Evolutionary conservation across 2,888 invertebrate species (phyloP).

Genomic region (Trichopoda pennipes): DNA sequence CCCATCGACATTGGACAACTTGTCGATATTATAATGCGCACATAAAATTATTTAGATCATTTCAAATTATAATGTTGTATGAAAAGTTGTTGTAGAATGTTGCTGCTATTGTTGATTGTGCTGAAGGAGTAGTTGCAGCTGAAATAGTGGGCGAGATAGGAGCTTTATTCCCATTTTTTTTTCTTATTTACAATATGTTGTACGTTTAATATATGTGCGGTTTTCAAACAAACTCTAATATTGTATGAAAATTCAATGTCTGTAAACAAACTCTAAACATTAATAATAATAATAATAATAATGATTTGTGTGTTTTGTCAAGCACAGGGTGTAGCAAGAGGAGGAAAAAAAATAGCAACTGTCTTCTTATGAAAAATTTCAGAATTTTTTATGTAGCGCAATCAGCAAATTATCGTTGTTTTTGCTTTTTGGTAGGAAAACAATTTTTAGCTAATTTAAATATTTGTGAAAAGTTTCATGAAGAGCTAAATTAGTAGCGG

Average conservation of each 20-base stretch:
- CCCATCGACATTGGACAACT: constrained; percentile 63
- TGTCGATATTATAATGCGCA: constrained; percentile 53
- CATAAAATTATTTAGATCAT: constrained; percentile 62
- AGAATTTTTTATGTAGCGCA: no score
- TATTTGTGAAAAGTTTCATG: no score
- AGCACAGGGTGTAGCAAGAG: neutral
- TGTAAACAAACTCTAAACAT: neutral
- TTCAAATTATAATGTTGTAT: constrained; percentile 43
- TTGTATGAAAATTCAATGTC: neutral
- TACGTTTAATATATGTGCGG: constrained; percentile 20
- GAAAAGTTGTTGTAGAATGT: neutral
- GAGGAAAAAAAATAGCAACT: neutral
- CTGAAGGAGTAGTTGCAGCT: neutral
- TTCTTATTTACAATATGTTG: constrained; percentile 19
- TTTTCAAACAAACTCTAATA: constrained; percentile 13
- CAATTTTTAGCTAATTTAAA: no score
- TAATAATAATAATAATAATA: constrained; percentile 6
- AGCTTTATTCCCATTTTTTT: constrained; percentile 32
- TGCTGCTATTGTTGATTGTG: neutral
- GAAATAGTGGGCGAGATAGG: neutral
- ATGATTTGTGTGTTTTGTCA: neutral
- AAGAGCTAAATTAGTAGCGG: no score
- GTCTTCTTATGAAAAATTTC: no score
- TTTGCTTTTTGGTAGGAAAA: no score
- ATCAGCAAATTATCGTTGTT: no score